phyloP scores from a whole-genome alignment of 1,140 invertebrate genomes.

The Saccostrea glomerata region DNA sequence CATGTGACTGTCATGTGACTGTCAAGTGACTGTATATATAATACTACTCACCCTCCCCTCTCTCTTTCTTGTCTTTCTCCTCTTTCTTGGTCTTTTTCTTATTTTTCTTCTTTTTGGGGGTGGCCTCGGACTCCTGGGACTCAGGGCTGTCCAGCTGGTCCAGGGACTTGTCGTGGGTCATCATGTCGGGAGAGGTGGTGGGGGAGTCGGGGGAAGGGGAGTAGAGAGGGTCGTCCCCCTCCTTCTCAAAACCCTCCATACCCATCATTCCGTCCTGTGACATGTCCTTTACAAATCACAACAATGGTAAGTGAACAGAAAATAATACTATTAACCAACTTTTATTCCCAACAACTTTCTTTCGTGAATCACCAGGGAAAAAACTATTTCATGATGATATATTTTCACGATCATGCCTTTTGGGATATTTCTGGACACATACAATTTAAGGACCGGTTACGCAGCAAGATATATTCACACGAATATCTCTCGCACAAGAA shows the following conservation, averaged over 20 bases:
- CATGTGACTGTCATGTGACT: no score
- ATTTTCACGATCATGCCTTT: no score
- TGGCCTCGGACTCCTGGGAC: slow-evolving; percentile 48
- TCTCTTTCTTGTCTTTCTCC: slow-evolving; percentile 40
- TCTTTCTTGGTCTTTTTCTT: slow-evolving; percentile 33
- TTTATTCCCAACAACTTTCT: no score
- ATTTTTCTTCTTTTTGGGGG: slow-evolving; percentile 50
- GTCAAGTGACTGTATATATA: neutral
- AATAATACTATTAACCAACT: no score
- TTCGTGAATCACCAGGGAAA: no score
- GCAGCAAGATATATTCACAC: no score
- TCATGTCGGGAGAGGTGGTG: slow-evolving; percentile 45
- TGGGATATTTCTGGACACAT: no score
- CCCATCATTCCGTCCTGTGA: slow-evolving; percentile 51
- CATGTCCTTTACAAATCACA: slow-evolving; percentile 45
- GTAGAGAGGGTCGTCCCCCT: slow-evolving; percentile 48
- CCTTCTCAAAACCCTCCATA: slow-evolving; percentile 10
- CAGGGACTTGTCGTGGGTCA: slow-evolving; percentile 39
- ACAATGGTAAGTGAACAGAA: no score
- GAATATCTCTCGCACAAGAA: no score
- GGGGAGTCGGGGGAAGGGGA: slow-evolving; percentile 54
- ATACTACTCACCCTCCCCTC: slow-evolving; percentile 41
- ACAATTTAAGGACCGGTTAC: no score
- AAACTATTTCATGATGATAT: no score
- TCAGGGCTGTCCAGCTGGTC: slow-evolving; percentile 50